These are phyloP conservation scores for Thaumatotibia leucotreta DNA, from an alignment of 1,140 invertebrate species.

Conservation along the genomic window DNA sequence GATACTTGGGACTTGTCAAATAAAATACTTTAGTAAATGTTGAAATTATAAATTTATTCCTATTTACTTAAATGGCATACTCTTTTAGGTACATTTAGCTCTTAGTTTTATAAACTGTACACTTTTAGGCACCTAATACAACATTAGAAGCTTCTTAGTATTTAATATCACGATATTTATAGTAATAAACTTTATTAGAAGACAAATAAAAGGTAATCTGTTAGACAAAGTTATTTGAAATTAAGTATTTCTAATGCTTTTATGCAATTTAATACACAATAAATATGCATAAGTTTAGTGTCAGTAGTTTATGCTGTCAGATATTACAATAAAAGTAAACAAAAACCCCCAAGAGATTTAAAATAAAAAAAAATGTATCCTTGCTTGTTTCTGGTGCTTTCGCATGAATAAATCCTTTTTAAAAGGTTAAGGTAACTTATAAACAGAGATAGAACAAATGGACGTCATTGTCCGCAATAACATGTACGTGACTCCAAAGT, in stretches of 20 bases:
- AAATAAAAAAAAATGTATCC: too few relatives aligned
- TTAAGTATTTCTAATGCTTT: too few relatives aligned
- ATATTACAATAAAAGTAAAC: too few relatives aligned
- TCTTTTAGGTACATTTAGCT: constrained; percentile 53
- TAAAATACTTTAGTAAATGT: background rate
- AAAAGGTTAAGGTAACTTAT: background rate
- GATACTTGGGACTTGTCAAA: background rate
- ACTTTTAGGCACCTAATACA: background rate
- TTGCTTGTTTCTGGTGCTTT: too few relatives aligned
- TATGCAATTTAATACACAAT: too few relatives aligned
- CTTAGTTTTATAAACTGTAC: constrained; percentile 10
- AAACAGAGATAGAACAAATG: too few relatives aligned
- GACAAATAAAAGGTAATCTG: background rate
- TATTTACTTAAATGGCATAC: constrained; percentile 49
- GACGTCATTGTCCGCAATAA: too few relatives aligned
- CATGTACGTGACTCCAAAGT: too few relatives aligned
- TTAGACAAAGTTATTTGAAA: background rate
- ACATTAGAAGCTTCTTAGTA: constrained; percentile 3
- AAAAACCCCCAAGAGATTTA: too few relatives aligned
- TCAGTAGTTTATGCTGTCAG: constrained; percentile 27
- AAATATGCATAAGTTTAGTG: too few relatives aligned
- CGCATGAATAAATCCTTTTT: too few relatives aligned
- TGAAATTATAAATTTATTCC: constrained; percentile 21
- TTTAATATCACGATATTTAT: constrained; percentile 12
- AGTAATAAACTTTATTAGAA: background rate